Percentiles rank a stretch among this genome's conserved stretches.
Evolutionary conservation across 2,113 vertebrate species (phyloP).

Genomic region (Xenopus borealis): DNA sequence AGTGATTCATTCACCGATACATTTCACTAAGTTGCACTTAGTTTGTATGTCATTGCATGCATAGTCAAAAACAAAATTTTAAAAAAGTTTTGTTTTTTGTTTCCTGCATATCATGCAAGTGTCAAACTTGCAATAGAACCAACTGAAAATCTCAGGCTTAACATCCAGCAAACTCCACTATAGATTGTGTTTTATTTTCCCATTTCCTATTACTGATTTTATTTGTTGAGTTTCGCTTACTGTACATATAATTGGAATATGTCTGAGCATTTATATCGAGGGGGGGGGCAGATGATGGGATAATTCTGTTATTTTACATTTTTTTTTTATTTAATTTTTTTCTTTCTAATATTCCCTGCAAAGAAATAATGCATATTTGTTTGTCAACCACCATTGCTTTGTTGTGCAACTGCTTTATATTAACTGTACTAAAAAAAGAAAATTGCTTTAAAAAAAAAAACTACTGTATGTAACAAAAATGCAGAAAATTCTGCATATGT

Average conservation of each 20-base stretch:
- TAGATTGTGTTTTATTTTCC: conserved; percentile 64
- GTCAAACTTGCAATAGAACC: conserved; percentile 78
- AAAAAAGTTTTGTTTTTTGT: conserved; percentile 68
- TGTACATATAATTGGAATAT: conserved; percentile 88
- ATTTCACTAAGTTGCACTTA: conserved; percentile 95
- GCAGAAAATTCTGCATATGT: conserved; percentile 90
- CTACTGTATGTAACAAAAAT: conserved; percentile 95
- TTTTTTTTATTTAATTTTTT: conserved; percentile 49
- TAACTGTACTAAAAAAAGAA: conserved; percentile 74
- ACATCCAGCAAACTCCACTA: conserved; percentile 72
- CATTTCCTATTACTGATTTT: conserved; percentile 57
- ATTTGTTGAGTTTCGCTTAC: conserved; percentile 76
- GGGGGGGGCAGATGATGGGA: conserved; percentile 53
- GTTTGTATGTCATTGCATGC: conserved; percentile 92
- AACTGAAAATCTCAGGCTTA: conserved; percentile 92
- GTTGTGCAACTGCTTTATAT: conserved; percentile 92
- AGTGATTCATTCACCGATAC: conserved; percentile 72
- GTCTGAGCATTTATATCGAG: conserved; percentile 78
- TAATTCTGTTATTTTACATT: conserved; percentile 15
- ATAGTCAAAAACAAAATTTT: conserved; percentile 73
- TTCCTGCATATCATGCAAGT: conserved; percentile 79
- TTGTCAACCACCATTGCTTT: conserved; percentile 90
- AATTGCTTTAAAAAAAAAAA: conserved; percentile 69
- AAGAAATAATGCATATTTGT: conserved; percentile 77
- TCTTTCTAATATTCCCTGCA: conserved; percentile 73